Evolutionary conservation across 2,888 invertebrate genomes (phyloP).

Genomic region (Monochamus alternatus): DNA sequence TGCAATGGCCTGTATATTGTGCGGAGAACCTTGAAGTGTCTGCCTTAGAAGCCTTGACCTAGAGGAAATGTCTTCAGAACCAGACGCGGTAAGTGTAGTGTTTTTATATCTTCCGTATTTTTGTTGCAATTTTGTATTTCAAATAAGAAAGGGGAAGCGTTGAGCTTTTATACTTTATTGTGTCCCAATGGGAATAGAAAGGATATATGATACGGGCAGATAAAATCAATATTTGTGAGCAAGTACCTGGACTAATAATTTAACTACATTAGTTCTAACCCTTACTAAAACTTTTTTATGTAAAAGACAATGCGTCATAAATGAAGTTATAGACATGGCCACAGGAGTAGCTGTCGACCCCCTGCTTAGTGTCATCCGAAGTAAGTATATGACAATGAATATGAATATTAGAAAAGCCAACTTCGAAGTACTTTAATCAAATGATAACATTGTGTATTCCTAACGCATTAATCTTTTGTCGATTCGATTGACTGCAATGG

Average conservation of each 20-base stretch:
- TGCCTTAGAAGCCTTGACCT: neutral
- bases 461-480: slow-evolving; percentile 31
- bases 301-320: slow-evolving; percentile 9
- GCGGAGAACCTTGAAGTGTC: neutral
- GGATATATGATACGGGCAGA: too few species aligned
- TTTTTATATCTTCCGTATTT: neutral
- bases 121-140: too few species aligned
- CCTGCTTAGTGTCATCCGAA: slow-evolving; percentile 24
- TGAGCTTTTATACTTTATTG: too few species aligned
- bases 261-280: neutral
- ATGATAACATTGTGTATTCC: slow-evolving; percentile 33
- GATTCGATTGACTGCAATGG: slow-evolving; percentile 26
- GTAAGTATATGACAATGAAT: slow-evolving; percentile 25
- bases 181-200: too few species aligned
- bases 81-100: neutral
- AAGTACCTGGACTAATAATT: too few species aligned
- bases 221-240: too few species aligned
- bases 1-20: slow-evolving; percentile 18
- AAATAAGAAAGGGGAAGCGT: too few species aligned
- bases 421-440: slow-evolving; percentile 30
- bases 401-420: slow-evolving; percentile 24
- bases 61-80: neutral
- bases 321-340: neutral
- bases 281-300: neutral
- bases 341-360: slow-evolving; percentile 8